A percentile compares a stretch with the other conserved stretches of the same genome.
These are phyloP conservation scores for Trichogramma dendrolimi DNA, from an alignment of 2,888 invertebrate genomes.

Conservation along the genomic window DNA sequence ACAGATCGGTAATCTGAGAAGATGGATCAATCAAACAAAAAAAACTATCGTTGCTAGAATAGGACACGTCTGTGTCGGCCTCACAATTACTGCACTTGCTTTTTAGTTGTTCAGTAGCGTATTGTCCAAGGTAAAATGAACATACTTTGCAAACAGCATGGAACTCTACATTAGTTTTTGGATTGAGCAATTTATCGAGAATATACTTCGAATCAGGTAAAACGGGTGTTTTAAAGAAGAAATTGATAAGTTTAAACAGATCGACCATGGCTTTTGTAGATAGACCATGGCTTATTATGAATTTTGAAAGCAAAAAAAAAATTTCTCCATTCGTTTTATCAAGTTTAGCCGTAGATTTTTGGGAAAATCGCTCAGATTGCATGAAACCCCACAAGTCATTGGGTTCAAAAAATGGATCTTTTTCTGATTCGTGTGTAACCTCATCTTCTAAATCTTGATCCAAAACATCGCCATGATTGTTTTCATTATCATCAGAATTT, in stretches of 20 bases:
- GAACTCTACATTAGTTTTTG: neutral
- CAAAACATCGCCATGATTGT: no score
- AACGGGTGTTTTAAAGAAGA: neutral
- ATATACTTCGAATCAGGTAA: constrained; percentile 1
- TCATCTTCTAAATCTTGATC: no score
- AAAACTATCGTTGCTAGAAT: neutral
- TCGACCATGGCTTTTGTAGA: neutral
- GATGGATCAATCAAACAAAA: constrained; percentile 1
- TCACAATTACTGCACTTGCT: neutral
- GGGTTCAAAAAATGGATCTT: no score
- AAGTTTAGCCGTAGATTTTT: neutral
- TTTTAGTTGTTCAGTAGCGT: neutral
- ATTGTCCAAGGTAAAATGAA: neutral
- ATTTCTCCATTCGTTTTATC: constrained; percentile 3
- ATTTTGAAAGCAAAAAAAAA: constrained; percentile 7
- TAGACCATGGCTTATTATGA: neutral
- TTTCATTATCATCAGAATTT: no score
- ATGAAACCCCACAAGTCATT: neutral
- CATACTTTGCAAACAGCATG: constrained; percentile 4
- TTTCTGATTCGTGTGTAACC: no score
- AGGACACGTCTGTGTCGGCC: neutral
- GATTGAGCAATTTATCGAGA: constrained; percentile 3
- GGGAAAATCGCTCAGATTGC: neutral
- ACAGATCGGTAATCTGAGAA: neutral
- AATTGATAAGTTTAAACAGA: constrained; percentile 9